Evolutionary conservation across 1,140 invertebrate genomes (phyloP), one percentile per base, ranked within the genome.

Genomic region (Orius insidiosus): DNA sequence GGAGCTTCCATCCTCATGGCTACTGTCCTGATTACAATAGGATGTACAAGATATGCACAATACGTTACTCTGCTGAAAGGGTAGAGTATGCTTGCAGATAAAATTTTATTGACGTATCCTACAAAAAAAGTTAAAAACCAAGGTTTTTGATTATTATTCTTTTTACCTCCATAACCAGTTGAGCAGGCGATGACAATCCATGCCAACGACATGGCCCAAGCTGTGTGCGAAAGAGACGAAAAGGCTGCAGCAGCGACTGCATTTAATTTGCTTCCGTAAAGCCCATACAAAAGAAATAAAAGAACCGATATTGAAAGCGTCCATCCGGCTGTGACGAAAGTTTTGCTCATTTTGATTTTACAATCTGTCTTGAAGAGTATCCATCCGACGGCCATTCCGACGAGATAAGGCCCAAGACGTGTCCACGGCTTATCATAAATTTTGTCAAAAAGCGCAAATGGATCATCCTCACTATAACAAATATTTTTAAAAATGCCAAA

Each of bases 121-220:
- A 60, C 51, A 68, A 65, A 46, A 18, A 52, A 49, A 51, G 49
- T 42, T 9, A 49, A 50, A 45, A 45, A 9, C 45, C 10, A 14
- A 37, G 6, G 5, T 18, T 36, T 36, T 9, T 7, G 7, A 24
- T 7, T 24, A 4, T 24, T 24, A 24, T 24, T 24, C 14, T 3
- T 36, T 32, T 55, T 62, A 80, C 83, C 84, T 65, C 84, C 85
- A 60, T 88, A 75, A 47, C 87, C 86, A 18, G 80, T 86, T 14
- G 83, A 80, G 57, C 87, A 93, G 1, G 85, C 86, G 47, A 90
- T 71, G 6, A 87, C 80, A 51, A 90, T 77, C 87, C 87, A 94
- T 0, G 79, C 71, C 10, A 92, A 60, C 13, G 75, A 74, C 5
- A 86, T 53, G 6, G 85, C 81, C 84, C 85, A 93, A 10, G 79